Evolutionary conservation across 2,888 invertebrate genomes (phyloP).

Genomic region (Meteorus cinctellus): DNA sequence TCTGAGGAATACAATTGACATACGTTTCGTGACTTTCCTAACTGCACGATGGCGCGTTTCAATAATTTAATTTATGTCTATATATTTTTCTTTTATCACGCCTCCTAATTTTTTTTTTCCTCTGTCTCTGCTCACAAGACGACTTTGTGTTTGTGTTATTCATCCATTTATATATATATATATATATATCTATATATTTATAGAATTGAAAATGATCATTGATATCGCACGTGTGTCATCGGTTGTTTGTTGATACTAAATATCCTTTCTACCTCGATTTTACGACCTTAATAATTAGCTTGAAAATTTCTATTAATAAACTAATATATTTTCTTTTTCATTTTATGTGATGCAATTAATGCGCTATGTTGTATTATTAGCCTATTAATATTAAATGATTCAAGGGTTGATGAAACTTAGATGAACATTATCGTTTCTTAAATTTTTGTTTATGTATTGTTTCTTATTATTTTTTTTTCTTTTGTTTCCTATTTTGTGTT

Average conservation of each 20-base stretch:
- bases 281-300: neutral
- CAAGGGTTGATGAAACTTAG: neutral
- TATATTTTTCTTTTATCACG: slow-evolving; percentile 24
- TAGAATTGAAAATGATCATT: slow-evolving; percentile 45
- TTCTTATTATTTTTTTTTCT: slow-evolving; percentile 20
- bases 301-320: slow-evolving; percentile 22
- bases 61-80: slow-evolving; percentile 39
- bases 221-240: slow-evolving; percentile 24
- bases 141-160: slow-evolving; percentile 33
- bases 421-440: neutral
- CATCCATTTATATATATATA: slow-evolving; percentile 13
- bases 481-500: slow-evolving; percentile 32
- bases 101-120: slow-evolving; percentile 40
- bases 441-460: slow-evolving; percentile 6
- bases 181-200: slow-evolving; percentile 19
- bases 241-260: slow-evolving; percentile 24
- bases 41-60: slow-evolving; percentile 56
- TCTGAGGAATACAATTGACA: slow-evolving; percentile 70
- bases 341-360: slow-evolving; percentile 6
- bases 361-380: neutral
- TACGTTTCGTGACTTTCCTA: slow-evolving; percentile 71
- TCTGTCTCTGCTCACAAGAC: slow-evolving; percentile 42
- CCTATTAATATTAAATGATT: neutral
- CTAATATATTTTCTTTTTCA: slow-evolving; percentile 14
- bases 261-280: slow-evolving; percentile 21